phyloP scores from a whole-genome alignment of 2,797 vertebrate genomes.

The Microctenopoma lineatum region DNA sequence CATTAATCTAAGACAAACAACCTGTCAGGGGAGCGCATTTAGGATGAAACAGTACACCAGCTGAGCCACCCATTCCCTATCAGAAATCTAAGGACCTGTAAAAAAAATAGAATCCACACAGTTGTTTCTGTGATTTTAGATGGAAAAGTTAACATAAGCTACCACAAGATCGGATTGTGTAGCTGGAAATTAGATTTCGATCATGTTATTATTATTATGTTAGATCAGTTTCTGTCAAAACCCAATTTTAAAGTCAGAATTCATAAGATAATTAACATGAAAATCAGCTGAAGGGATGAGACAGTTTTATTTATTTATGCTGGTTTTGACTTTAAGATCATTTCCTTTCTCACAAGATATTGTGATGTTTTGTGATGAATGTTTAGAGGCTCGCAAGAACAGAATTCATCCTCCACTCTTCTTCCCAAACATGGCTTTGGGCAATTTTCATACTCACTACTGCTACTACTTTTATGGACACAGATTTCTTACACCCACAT shows the following conservation, averaged over 20 bases:
- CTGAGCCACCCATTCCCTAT: conserved; percentile 7
- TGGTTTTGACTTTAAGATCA: background rate
- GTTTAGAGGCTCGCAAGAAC: conserved; percentile 14
- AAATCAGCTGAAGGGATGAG: background rate
- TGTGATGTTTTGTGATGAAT: conserved; percentile 8
- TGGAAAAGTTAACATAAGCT: background rate
- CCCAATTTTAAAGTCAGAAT: conserved; percentile 3
- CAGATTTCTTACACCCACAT: conserved; percentile 59
- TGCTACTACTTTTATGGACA: conserved; percentile 23
- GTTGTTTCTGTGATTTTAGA: background rate
- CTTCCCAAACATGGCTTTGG: conserved; percentile 36
- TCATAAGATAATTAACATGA: conserved; percentile 5
- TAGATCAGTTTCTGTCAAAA: background rate
- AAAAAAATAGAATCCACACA: conserved; percentile 21
- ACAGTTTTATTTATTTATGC: background rate
- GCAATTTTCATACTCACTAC: conserved; percentile 29
- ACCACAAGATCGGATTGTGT: background rate
- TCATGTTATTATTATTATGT: background rate
- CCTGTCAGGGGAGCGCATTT: conserved; percentile 32
- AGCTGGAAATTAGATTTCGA: conserved; percentile 3
- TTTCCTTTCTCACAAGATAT: background rate
- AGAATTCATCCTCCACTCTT: conserved; percentile 34
- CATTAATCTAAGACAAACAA: conserved; percentile 54
- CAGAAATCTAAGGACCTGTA: conserved; percentile 17
- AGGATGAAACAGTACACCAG: conserved; percentile 7